Percentiles rank a stretch among this genome's conserved stretches.
phyloP scores from a whole-genome alignment of 1,140 invertebrate species.

The Spodoptera litura region DNA sequence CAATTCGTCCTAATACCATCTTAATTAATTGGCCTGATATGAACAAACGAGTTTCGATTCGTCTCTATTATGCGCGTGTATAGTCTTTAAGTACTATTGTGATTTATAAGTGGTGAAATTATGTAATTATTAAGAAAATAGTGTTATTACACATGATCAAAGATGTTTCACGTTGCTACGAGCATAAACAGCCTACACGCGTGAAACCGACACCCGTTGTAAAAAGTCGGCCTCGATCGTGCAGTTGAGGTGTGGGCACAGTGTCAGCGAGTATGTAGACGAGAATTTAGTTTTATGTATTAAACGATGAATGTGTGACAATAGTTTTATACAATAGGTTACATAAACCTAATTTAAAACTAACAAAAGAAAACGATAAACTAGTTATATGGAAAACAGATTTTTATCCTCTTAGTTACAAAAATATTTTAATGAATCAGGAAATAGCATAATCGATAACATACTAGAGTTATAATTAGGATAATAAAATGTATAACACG shows the following conservation, averaged over 20 bases:
- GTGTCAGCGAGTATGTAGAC: conserved; percentile 19
- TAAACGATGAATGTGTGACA: too few relatives aligned
- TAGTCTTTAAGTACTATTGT: neutral
- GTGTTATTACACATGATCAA: conserved; percentile 18
- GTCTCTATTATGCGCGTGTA: neutral
- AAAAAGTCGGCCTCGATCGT: conserved; percentile 64
- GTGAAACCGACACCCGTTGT: conserved; percentile 64
- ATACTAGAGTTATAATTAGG: too few relatives aligned
- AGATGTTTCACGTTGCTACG: conserved; percentile 49
- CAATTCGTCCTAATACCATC: conserved; percentile 1
- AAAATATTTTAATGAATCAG: too few relatives aligned
- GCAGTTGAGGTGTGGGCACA: conserved; percentile 7
- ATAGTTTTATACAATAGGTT: too few relatives aligned
- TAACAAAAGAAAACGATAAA: too few relatives aligned
- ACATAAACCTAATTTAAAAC: too few relatives aligned
- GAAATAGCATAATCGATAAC: too few relatives aligned
- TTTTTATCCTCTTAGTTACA: too few relatives aligned
- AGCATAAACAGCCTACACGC: conserved; percentile 61
- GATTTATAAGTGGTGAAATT: conserved; percentile 1
- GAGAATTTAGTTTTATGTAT: neutral
- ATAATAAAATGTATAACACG: too few relatives aligned
- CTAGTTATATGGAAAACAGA: too few relatives aligned
- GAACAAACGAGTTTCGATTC: conserved; percentile 26
- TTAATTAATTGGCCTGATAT: conserved; percentile 27
- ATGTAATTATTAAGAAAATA: conserved; percentile 18